Percentiles rank a stretch among this genome's conserved stretches.
Conservation (phyloP, 1,140 invertebrate genomes). For the Zaprionus davidi region DNA sequence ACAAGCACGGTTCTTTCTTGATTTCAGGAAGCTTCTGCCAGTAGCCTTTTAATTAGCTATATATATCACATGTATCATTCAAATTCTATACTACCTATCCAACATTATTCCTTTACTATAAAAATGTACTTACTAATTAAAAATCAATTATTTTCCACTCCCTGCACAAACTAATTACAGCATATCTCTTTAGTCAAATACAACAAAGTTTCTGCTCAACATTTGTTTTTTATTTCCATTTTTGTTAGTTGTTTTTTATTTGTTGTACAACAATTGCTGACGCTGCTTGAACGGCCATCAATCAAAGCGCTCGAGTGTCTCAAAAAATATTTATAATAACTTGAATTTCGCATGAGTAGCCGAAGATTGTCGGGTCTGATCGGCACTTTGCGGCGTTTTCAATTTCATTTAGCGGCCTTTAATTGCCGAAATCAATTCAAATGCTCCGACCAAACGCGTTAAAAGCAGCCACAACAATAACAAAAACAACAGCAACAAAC, state of each 20-base stretch:
- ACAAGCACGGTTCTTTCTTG: neutral
- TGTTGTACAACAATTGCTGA: conserved; percentile 56
- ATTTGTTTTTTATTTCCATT: neutral
- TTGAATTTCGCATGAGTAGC: conserved; percentile 48
- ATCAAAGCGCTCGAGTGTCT: conserved; percentile 68
- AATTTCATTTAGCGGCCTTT: conserved; percentile 78
- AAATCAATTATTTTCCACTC: neutral
- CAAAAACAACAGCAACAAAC: conserved; percentile 31
- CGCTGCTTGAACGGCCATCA: conserved; percentile 67
- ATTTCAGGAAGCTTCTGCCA: neutral
- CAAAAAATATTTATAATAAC: conserved; percentile 77
- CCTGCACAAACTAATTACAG: neutral
- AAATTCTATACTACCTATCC: neutral
- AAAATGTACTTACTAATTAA: neutral
- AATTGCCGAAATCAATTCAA: conserved; percentile 82
- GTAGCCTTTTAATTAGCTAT: neutral
- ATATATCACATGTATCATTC: neutral
- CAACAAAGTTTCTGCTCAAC: neutral
- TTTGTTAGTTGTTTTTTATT: neutral
- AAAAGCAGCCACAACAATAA: conserved; percentile 65
- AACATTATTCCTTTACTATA: neutral
- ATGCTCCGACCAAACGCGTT: conserved; percentile 75
- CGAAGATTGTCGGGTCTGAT: neutral
- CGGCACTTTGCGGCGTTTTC: conserved; percentile 51
- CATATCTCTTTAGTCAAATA: neutral